These are phyloP conservation scores for Agonopterix subpropinquella DNA, from an alignment of 2,888 invertebrate species.

Conservation along the genomic window DNA sequence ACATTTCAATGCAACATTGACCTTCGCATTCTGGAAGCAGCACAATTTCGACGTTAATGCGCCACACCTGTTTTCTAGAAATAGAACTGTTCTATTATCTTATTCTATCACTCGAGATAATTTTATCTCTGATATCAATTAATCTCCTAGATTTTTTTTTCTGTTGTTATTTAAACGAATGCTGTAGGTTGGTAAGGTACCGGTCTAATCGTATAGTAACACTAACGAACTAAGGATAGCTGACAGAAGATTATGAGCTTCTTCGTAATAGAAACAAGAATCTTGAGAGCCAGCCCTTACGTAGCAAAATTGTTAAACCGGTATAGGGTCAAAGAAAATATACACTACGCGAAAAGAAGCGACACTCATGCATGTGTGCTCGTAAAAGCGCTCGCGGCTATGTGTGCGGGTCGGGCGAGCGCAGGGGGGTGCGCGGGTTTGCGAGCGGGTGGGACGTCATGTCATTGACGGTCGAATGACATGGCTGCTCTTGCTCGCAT, in stretches of 20 bases:
- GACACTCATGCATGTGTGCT: too few relatives aligned
- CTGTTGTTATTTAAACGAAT: not conserved
- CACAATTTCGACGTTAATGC: constrained; percentile 12
- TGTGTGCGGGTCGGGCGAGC: too few relatives aligned
- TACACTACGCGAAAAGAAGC: too few relatives aligned
- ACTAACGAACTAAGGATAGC: not conserved
- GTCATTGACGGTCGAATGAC: too few relatives aligned
- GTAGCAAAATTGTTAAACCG: too few relatives aligned
- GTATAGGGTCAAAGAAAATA: too few relatives aligned
- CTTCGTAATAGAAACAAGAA: too few relatives aligned
- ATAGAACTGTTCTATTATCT: constrained; percentile 9
- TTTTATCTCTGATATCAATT: not conserved
- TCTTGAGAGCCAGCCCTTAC: too few relatives aligned
- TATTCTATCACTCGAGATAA: not conserved
- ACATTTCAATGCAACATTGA: constrained; percentile 17
- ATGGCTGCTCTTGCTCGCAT: too few relatives aligned
- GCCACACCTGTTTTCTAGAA: constrained; percentile 22
- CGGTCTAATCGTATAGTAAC: not conserved
- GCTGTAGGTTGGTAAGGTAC: not conserved
- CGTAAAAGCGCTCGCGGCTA: too few relatives aligned
- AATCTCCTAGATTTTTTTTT: not conserved
- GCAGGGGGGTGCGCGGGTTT: too few relatives aligned
- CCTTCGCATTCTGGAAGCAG: constrained; percentile 18
- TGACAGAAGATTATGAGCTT: not conserved
- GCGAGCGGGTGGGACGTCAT: too few relatives aligned